Evolutionary conservation across 2,888 invertebrate species (phyloP).

Genomic region (Latrodectus elegans): DNA sequence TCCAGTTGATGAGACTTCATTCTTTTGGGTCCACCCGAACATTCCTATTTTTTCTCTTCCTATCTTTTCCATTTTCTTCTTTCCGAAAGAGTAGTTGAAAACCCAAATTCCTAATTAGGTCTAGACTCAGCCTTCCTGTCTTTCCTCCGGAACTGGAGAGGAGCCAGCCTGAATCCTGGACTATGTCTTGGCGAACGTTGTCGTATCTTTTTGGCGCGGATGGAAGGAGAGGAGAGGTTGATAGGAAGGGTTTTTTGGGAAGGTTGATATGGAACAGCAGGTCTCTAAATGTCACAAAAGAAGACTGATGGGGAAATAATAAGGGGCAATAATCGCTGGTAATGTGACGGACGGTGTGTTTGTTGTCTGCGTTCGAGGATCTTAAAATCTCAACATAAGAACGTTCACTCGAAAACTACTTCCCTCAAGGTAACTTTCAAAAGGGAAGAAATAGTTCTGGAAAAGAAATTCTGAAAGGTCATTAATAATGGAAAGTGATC

Average conservation of each 20-base stretch:
- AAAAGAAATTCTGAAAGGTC: too few species aligned
- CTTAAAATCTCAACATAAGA: too few species aligned
- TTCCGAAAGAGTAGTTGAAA: conserved; percentile 6
- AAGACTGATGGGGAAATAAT: conserved; percentile 64
- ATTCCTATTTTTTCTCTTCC: conserved; percentile 8
- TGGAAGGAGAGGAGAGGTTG: conserved; percentile 5
- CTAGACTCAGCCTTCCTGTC: conserved; percentile 39
- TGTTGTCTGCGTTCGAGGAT: neutral
- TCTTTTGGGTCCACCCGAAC: neutral
- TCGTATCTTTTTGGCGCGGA: conserved; percentile 19
- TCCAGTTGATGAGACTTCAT: neutral
- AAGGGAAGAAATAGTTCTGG: too few species aligned
- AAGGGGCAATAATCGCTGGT: conserved; percentile 52
- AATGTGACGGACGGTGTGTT: conserved; percentile 7
- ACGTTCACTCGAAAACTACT: too few species aligned
- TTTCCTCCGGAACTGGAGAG: conserved; percentile 32
- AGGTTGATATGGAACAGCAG: conserved; percentile 52
- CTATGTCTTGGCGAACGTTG: conserved; percentile 44
- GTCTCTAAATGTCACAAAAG: conserved; percentile 37
- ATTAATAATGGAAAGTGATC: too few species aligned
- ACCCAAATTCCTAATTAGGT: conserved; percentile 18
- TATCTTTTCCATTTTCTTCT: conserved; percentile 1
- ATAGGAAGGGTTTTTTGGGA: too few species aligned
- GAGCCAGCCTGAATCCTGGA: conserved; percentile 34
- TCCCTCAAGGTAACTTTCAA: too few species aligned